Conservation (phyloP, 2,888 invertebrate species). For the Sinhomidia bicolor region DNA sequence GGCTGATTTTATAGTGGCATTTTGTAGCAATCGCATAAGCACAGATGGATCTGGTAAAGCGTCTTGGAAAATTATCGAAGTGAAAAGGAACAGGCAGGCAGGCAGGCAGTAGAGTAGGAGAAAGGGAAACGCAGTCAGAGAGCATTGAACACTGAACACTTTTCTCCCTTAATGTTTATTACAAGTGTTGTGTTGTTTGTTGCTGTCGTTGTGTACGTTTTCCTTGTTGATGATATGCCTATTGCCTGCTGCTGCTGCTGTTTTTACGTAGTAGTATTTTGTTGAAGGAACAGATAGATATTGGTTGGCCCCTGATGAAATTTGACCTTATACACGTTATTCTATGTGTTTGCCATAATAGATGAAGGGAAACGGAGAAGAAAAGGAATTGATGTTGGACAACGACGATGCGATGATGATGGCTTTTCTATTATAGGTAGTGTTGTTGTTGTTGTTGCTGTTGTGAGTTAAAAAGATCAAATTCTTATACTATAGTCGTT, state of each 20-base stretch:
- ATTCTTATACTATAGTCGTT: slow-evolving; percentile 3
- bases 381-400: slow-evolving; percentile 8
- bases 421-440: slow-evolving; percentile 28
- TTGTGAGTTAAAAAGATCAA: slow-evolving; percentile 44
- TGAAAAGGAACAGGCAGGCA: slow-evolving; percentile 31
- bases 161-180: slow-evolving; percentile 70
- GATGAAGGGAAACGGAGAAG: slow-evolving; percentile 39
- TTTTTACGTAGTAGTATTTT: neutral
- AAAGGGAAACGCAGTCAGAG: slow-evolving; percentile 31
- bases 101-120: neutral
- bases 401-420: slow-evolving; percentile 11
- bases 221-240: neutral
- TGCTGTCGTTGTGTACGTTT: slow-evolving; percentile 24
- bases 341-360: neutral
- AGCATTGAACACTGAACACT: slow-evolving; percentile 64
- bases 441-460: slow-evolving; percentile 2
- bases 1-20: slow-evolving; percentile 32
- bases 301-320: slow-evolving; percentile 60
- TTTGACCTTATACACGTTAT: slow-evolving; percentile 56
- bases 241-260: neutral
- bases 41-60: slow-evolving; percentile 23
- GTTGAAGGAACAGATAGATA: slow-evolving; percentile 30
- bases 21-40: slow-evolving; percentile 45
- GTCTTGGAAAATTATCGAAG: slow-evolving; percentile 58
- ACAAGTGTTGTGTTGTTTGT: slow-evolving; percentile 57